phyloP scores from a whole-genome alignment of 2,797 vertebrate species.

The Novumbra hubbsi region DNA sequence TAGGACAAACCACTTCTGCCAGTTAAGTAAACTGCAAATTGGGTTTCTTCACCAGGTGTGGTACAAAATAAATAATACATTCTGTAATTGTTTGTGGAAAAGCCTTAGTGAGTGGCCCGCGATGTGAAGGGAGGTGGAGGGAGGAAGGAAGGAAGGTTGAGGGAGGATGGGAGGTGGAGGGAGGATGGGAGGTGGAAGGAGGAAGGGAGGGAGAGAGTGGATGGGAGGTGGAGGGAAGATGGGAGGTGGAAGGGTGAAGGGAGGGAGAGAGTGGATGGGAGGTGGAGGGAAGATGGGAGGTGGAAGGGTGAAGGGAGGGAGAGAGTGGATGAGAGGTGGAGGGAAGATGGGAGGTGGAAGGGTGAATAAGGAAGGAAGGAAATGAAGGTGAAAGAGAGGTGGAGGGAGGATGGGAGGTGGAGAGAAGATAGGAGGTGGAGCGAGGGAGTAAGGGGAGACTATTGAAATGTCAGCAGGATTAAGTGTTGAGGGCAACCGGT shows the following conservation, averaged over 20 bases:
- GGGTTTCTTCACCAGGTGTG: neutral
- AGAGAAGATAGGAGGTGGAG: neutral
- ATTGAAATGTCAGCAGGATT: conserved; percentile 51
- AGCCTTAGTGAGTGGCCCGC: neutral
- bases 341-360: no score
- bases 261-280: no score
- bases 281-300: no score
- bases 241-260: no score
- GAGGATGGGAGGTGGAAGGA: no score
- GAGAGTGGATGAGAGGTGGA: neutral
- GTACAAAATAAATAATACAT: neutral
- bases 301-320: no score
- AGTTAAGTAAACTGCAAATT: neutral
- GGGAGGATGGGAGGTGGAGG: no score
- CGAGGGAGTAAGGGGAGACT: conserved; percentile 4
- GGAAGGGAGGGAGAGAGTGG: no score
- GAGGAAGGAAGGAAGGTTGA: no score
- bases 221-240: no score
- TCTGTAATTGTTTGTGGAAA: neutral
- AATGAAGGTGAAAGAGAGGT: rapidly evolving
- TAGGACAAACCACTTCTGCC: no score
- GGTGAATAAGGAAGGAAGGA: no score
- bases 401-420: neutral
- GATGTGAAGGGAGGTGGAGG: neutral
- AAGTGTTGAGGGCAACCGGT: conserved; percentile 26